These are phyloP conservation scores for Elaeidobius kamerunicus DNA, from an alignment of 2,888 invertebrate species.

Conservation along the genomic window DNA sequence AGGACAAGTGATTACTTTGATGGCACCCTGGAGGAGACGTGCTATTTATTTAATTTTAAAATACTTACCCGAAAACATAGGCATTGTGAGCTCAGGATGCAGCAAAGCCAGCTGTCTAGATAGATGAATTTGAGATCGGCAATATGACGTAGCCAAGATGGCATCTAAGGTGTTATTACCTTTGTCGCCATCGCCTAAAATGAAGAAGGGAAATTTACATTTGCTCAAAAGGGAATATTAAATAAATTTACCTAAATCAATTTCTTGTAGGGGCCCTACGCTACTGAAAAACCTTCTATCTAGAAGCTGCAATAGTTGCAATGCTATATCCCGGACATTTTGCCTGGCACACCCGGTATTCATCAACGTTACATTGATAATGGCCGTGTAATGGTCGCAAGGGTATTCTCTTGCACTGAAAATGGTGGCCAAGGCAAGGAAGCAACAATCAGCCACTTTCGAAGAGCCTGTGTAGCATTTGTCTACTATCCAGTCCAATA, in stretches of 20 bases:
- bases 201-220: conserved; percentile 11
- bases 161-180: conserved; percentile 79
- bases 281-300: conserved; percentile 95
- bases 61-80: conserved; percentile 91
- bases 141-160: conserved; percentile 82
- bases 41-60: no score
- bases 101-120: conserved; percentile 90
- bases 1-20: no score
- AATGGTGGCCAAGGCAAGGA: conserved; percentile 91
- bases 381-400: conserved; percentile 95
- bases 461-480: conserved; percentile 92
- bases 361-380: conserved; percentile 95
- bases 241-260: conserved; percentile 60
- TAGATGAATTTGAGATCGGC: conserved; percentile 88
- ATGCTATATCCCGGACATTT: conserved; percentile 88
- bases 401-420: conserved; percentile 97
- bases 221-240: not conserved
- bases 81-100: conserved; percentile 98
- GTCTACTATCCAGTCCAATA: conserved; percentile 97
- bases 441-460: conserved; percentile 93
- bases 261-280: conserved; percentile 69
- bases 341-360: conserved; percentile 94
- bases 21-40: no score
- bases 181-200: conserved; percentile 56
- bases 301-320: conserved; percentile 88